Evolutionary conservation across 2,888 invertebrate species (phyloP), one percentile per base, ranked within the genome.

Genomic region (Rhabditoides inermis): DNA sequence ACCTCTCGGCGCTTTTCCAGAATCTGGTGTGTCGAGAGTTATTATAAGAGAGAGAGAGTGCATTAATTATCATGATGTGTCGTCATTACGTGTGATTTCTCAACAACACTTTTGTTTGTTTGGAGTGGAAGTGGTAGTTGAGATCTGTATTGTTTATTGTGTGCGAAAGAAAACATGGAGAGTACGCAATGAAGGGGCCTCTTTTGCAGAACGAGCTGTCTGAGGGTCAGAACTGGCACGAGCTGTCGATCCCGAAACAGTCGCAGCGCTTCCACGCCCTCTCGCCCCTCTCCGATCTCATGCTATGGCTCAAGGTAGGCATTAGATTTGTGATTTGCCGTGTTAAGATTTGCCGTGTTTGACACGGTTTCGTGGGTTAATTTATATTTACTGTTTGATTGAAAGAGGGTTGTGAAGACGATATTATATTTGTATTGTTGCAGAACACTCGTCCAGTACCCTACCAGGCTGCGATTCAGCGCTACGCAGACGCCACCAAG

Each of bases 1-100:
- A 94, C 78, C 82, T 95, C 47, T 91, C 91, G 77, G 92, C 94
- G 81, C 82, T 90, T 48, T 90, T 95, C 68, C 89, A 91, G 72
- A 90, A 94, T 80, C 84, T 90, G 81, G 91, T 83, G 69, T 70
- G 72, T 55, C 35, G 40, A 39, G 20, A 10, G 20, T 22, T 7
- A 18, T 39, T 39, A 20, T 22, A 40, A 30, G 2, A 25, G 28
- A 35, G n/a, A 30, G 12, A 4, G 30, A 20, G 41, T 4, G 15
- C 15, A 26, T n/a, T n/a, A n/a, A n/a, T n/a, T n/a, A n/a, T n/a
- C n/a, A n/a, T n/a, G n/a, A n/a, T n/a, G n/a, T n/a, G n/a, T n/a
- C n/a, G n/a, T n/a, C n/a, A n/a, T n/a, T n/a, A n/a, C n/a, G n/a
- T n/a, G n/a, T n/a, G 5, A 41, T 12, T 40, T 49, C 7, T n/a